Base-by-base conservation (phyloP, 2,113 vertebrate species). In the Tretioscincus oriximinensis region DNA sequence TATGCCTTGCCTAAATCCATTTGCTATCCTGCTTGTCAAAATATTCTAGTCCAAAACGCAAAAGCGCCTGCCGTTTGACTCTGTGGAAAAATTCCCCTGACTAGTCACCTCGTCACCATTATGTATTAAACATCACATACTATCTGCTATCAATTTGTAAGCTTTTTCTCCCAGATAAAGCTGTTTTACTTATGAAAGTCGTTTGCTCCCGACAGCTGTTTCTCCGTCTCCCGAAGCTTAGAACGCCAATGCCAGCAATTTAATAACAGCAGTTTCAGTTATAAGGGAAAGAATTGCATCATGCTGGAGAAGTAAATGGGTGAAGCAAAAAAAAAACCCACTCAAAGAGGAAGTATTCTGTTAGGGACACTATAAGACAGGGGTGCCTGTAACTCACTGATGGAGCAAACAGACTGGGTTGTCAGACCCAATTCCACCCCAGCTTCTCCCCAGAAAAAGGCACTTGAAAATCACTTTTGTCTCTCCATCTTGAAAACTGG, bases 101-200 rank as follows among this genome's bases (percentile, higher is more conserved):
- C 77, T 63, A 64, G 76, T 73, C 11, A 51, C 45, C 65, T 76
- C 77, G 29, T 11, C 14, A 41, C 45, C 11, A 41, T 51, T 54
- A 76, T 80, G 65, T 75, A 75, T 80, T 76, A 84, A 64, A 64
- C 77, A 84, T 79, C 66, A 76, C 22, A n/a, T 41, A 14, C 66
- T n/a, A 77, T 31, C 58, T 31, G 58, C 29, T 70, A 64, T 49
- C 66, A 70, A 80, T 84, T 69, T 84, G 72, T 71, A 74, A 79
- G 76, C 41, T 63, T 51, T 54, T 47, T 54, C 29, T 54, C 47
- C 61, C 26, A 2, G 28, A 71, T 65, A 63, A 80, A 76, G 45
- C 45, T 22, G 51, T 69, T 80, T 84, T 76, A 35, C 9, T 67
- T 81, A 69, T 74, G 80, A 87, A 88, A 85, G 47, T 31, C 16